These are phyloP conservation scores for Scelioninae gen. 1 DNA, from an alignment of 2,888 invertebrate genomes.

Conservation along the genomic window DNA sequence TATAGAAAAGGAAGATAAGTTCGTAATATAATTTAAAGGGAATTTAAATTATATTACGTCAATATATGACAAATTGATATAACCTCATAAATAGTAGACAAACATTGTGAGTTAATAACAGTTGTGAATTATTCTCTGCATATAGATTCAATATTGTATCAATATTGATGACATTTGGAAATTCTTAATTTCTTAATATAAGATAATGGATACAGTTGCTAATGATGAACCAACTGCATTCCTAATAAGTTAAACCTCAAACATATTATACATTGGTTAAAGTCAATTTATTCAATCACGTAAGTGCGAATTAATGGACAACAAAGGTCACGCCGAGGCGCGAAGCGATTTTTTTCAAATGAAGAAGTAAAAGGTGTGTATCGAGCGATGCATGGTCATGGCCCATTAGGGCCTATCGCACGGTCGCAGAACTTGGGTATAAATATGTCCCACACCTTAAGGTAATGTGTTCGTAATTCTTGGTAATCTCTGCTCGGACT, in stretches of 20 bases:
- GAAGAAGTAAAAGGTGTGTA: conserved; percentile 23
- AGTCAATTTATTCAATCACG: conserved; percentile 29
- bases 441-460: conserved; percentile 81
- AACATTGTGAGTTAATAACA: too few relatives aligned
- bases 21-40: too few relatives aligned
- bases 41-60: too few relatives aligned
- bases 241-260: too few relatives aligned
- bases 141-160: too few relatives aligned
- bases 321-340: conserved; percentile 43
- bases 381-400: conserved; percentile 74
- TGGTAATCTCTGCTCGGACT: conserved; percentile 73
- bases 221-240: too few relatives aligned
- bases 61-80: too few relatives aligned
- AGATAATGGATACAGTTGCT: too few relatives aligned
- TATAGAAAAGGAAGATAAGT: neutral
- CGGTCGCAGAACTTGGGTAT: conserved; percentile 77
- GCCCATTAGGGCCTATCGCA: conserved; percentile 81
- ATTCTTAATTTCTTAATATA: too few relatives aligned
- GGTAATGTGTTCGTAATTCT: conserved; percentile 81
- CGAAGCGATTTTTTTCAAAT: conserved; percentile 71
- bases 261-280: neutral
- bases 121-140: too few relatives aligned
- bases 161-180: too few relatives aligned
- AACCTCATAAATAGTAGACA: too few relatives aligned
- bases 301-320: conserved; percentile 43